Conservation (phyloP, 2,888 invertebrate species). For the Microplitis manilae region DNA sequence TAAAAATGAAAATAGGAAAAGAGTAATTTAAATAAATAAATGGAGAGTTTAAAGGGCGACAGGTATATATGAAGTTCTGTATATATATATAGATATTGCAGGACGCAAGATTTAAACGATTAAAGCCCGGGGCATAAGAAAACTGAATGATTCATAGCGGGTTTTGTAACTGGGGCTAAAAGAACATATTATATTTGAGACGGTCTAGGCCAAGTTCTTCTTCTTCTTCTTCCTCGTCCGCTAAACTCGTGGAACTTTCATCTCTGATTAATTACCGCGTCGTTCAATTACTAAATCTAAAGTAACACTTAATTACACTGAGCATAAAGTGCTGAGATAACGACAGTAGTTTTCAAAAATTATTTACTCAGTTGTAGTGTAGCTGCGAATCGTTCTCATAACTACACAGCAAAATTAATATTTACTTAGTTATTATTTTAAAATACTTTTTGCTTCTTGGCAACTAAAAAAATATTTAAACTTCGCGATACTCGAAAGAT, state of each 20-base stretch:
- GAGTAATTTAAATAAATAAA: background rate
- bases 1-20: background rate
- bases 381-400: background rate
- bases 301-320: slow-evolving; percentile 54
- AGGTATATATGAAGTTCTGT: background rate
- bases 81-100: no score
- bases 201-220: slow-evolving; percentile 5
- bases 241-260: slow-evolving; percentile 28
- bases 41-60: slow-evolving; percentile 1
- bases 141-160: slow-evolving; percentile 31
- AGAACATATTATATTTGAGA: slow-evolving; percentile 19
- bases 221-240: background rate
- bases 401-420: background rate
- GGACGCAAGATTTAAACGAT: background rate
- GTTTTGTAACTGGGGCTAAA: slow-evolving; percentile 7
- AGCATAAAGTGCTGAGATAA: slow-evolving; percentile 16
- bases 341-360: slow-evolving; percentile 10
- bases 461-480: no score
- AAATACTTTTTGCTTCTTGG: no score
- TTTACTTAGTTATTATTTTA: background rate
- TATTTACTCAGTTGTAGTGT: slow-evolving; percentile 5
- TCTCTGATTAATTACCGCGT: slow-evolving; percentile 55
- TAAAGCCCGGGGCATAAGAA: background rate
- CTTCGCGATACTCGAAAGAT: no score
- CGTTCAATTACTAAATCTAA: slow-evolving; percentile 56